Percentiles rank a stretch among this genome's conserved stretches.
Conservation (phyloP, 2,797 vertebrate genomes). For the Gouania willdenowi region DNA sequence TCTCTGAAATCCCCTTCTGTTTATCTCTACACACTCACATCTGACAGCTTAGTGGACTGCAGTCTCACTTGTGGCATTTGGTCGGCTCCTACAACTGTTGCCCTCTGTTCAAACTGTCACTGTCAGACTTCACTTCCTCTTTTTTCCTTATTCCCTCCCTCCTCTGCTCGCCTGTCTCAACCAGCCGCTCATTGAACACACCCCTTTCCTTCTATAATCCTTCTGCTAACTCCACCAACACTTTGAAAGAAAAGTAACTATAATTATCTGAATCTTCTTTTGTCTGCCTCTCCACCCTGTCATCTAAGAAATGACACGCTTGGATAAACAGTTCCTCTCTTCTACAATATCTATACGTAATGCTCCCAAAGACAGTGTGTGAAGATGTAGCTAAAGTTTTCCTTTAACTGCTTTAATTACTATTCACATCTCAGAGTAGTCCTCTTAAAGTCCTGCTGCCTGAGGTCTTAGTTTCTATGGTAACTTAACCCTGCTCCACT, state of each 20-base stretch:
- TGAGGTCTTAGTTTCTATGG: slow-evolving; percentile 39
- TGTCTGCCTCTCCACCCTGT: slow-evolving; percentile 36
- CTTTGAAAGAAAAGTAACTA: too few species aligned
- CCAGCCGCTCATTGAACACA: slow-evolving; percentile 30
- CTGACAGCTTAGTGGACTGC: slow-evolving; percentile 39
- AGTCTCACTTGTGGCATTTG: slow-evolving; percentile 57
- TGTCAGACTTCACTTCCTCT: slow-evolving; percentile 36
- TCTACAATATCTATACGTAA: slow-evolving; percentile 7
- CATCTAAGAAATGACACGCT: slow-evolving; percentile 55
- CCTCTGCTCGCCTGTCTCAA: slow-evolving; percentile 32
- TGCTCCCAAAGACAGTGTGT: slow-evolving; percentile 11
- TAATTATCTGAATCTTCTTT: slow-evolving; percentile 13
- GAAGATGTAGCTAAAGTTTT: slow-evolving; percentile 29
- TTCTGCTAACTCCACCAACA: background rate
- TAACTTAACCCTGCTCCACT: slow-evolving; percentile 42
- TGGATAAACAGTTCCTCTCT: slow-evolving; percentile 27
- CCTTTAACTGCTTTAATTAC: slow-evolving; percentile 44
- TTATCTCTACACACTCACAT: slow-evolving; percentile 31
- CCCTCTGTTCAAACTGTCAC: slow-evolving; percentile 54
- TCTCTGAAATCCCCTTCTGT: slow-evolving; percentile 54
- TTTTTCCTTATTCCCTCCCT: slow-evolving; percentile 6
- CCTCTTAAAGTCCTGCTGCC: slow-evolving; percentile 11
- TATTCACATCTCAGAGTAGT: slow-evolving; percentile 32
- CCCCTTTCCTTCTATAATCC: slow-evolving; percentile 34
- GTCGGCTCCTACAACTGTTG: slow-evolving; percentile 65